Conservation (phyloP, 2,113 vertebrate genomes). For the Nothocercus julius region DNA sequence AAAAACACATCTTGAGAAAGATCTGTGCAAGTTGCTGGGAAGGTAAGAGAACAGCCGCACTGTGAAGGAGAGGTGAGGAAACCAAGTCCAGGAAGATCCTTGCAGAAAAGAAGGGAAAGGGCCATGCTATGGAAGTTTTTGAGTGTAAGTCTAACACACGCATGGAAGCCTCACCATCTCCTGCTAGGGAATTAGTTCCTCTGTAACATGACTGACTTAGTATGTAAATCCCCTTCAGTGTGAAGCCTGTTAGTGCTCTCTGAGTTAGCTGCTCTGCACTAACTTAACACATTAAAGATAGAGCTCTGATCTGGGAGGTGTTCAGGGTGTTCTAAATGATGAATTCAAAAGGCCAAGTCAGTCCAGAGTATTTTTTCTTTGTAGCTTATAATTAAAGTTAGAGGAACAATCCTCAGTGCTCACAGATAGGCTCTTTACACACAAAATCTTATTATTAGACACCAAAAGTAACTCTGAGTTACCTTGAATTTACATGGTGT, state of each 20-base stretch:
- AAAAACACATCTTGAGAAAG: not conserved
- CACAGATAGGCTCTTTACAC: not conserved
- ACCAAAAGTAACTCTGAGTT: not conserved
- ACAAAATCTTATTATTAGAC: not conserved
- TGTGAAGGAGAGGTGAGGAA: not conserved
- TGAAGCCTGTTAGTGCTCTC: not conserved
- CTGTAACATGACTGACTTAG: not conserved
- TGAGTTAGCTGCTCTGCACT: not conserved
- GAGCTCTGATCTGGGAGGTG: not conserved
- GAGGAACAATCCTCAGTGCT: not conserved
- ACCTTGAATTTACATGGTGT: not conserved
- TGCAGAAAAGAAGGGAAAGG: not conserved
- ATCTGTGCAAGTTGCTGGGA: not conserved
- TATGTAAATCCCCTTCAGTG: not conserved
- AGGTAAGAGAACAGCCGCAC: not conserved
- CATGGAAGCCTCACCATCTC: not conserved
- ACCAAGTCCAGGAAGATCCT: not conserved
- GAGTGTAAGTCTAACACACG: not conserved
- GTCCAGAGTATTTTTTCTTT: not conserved
- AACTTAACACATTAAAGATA: not conserved
- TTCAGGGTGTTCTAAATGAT: not conserved
- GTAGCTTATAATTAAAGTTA: not conserved
- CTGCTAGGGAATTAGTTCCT: not conserved
- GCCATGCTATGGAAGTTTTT: not conserved
- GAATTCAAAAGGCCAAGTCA: not conserved